These are phyloP conservation scores for Pipistrellus kuhlii DNA, from an alignment of 2,797 vertebrate species.

Conservation along the genomic window DNA sequence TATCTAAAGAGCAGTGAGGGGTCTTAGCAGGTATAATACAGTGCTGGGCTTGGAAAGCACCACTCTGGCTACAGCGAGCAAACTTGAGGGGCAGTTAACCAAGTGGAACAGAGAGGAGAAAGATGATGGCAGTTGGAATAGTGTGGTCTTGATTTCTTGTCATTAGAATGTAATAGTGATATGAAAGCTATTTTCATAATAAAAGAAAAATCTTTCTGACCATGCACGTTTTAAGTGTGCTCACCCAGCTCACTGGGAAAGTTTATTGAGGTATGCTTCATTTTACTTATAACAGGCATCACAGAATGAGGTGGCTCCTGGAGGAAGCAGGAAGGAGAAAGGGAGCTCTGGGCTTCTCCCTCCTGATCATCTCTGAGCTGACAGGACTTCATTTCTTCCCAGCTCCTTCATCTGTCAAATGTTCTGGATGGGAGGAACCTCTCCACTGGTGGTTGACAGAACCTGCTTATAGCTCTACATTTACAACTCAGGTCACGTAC, in stretches of 20 bases:
- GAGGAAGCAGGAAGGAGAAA: background rate
- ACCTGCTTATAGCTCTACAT: background rate
- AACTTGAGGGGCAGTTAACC: background rate
- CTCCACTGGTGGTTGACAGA: background rate
- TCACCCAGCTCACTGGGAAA: constrained; percentile 31
- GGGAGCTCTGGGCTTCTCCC: background rate
- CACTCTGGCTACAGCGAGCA: background rate
- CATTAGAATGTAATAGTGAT: constrained; percentile 26
- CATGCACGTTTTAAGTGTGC: constrained; percentile 47
- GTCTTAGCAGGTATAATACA: background rate
- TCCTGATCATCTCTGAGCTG: background rate
- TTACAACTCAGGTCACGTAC: background rate
- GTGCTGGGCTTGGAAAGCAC: background rate
- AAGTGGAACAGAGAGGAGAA: background rate
- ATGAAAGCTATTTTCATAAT: constrained; percentile 42
- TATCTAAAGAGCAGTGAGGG: background rate
- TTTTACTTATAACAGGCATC: constrained; percentile 2
- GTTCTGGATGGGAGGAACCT: background rate
- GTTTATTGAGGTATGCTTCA: constrained; percentile 31
- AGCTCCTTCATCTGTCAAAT: background rate
- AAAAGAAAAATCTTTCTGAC: constrained; percentile 49
- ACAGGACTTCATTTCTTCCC: background rate
- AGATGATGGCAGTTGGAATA: background rate
- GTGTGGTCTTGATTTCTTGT: background rate
- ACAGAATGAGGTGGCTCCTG: background rate